Percentiles rank a stretch among this genome's conserved stretches.
Conservation (phyloP, 2,113 vertebrate genomes). For the Panurus biarmicus region DNA sequence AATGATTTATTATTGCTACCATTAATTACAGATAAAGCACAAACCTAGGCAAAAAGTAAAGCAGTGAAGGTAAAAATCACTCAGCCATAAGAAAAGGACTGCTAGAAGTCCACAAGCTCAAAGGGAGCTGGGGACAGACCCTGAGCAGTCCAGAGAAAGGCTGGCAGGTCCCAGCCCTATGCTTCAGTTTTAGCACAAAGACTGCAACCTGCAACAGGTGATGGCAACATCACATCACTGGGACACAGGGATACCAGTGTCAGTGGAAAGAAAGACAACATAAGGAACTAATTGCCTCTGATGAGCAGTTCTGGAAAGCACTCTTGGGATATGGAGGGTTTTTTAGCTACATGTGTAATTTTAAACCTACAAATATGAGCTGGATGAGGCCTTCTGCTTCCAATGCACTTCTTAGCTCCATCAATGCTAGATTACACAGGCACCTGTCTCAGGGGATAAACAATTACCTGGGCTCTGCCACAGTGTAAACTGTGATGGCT, state of each 20-base stretch:
- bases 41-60: neutral
- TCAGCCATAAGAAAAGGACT: neutral
- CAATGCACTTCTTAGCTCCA: neutral
- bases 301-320: neutral
- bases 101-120: neutral
- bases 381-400: neutral
- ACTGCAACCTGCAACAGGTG: neutral
- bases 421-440: fast-evolving
- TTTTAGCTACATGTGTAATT: neutral
- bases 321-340: neutral
- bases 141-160: neutral
- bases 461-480: neutral
- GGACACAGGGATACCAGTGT: neutral
- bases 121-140: neutral
- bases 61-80: neutral
- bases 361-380: neutral
- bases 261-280: neutral
- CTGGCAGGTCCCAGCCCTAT: neutral
- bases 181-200: neutral
- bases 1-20: neutral
- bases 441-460: neutral
- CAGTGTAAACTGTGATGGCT: neutral
- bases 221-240: neutral
- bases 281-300: neutral
- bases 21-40: neutral